These are phyloP conservation scores for Eulemur mongoz DNA, from an alignment of 2,797 vertebrate genomes.

Conservation along the genomic window DNA sequence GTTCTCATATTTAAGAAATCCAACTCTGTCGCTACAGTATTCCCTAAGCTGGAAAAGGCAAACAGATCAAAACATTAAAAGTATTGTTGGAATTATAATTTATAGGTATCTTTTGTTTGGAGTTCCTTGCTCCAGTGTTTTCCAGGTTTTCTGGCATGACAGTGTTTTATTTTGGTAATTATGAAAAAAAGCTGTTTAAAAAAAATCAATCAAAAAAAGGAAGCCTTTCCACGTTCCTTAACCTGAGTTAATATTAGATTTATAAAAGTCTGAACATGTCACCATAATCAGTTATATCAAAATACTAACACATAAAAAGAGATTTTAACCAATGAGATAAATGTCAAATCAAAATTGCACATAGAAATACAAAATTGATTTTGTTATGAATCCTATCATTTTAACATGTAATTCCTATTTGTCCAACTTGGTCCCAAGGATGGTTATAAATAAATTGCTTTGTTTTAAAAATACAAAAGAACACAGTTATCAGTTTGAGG, in stretches of 20 bases:
- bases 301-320: background rate
- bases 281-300: background rate
- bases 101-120: background rate
- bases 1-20: background rate
- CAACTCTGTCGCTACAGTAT: background rate
- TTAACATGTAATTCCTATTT: background rate
- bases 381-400: background rate
- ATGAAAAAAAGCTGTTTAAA: background rate
- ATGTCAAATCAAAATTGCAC: background rate
- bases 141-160: background rate
- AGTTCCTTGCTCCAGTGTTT: background rate
- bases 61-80: background rate
- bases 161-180: background rate
- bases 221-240: background rate
- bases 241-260: background rate
- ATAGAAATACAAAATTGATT: background rate
- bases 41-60: background rate
- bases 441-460: conserved; percentile 10
- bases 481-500: background rate
- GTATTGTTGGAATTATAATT: background rate
- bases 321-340: background rate
- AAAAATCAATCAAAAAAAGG: background rate
- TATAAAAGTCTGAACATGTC: background rate
- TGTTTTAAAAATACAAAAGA: conserved; percentile 14
- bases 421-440: background rate